A percentile compares a stretch with the other conserved stretches of the same genome.
These are phyloP conservation scores for Criorhina ranunculi DNA, from an alignment of 2,888 invertebrate genomes.

Conservation along the genomic window DNA sequence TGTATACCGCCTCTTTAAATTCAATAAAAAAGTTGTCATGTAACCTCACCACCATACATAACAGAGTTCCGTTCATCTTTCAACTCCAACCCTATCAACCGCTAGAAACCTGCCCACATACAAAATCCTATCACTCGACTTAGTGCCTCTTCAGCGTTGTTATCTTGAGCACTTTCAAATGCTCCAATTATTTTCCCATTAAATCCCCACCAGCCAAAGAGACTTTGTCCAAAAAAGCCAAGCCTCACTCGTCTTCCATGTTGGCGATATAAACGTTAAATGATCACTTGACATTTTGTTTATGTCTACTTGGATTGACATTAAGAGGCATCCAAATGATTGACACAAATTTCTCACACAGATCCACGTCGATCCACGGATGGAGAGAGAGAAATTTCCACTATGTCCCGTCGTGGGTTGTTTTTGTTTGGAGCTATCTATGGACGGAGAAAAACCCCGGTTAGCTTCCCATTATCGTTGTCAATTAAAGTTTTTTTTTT, in stretches of 20 bases:
- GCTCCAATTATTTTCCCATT: slow-evolving; percentile 56
- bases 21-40: no score
- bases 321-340: slow-evolving; percentile 63
- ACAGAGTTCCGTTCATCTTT: background rate
- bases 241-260: slow-evolving; percentile 30
- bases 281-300: slow-evolving; percentile 68
- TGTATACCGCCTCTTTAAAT: no score
- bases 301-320: slow-evolving; percentile 60
- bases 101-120: background rate
- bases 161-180: slow-evolving; percentile 52
- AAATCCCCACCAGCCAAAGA: background rate
- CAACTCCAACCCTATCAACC: slow-evolving; percentile 15
- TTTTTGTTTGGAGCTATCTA: slow-evolving; percentile 15
- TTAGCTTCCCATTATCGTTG: slow-evolving; percentile 34
- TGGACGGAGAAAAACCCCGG: slow-evolving; percentile 20
- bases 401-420: slow-evolving; percentile 33
- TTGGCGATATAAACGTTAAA: slow-evolving; percentile 57
- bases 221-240: background rate
- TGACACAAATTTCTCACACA: slow-evolving; percentile 65
- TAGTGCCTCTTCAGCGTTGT: slow-evolving; percentile 36
- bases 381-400: slow-evolving; percentile 46
- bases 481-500: slow-evolving; percentile 29
- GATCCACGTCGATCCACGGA: slow-evolving; percentile 3
- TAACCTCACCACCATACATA: background rate
- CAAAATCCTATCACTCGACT: slow-evolving; percentile 24